These are phyloP conservation scores for Erannis defoliaria DNA, from an alignment of 2,888 invertebrate species.

Conservation along the genomic window DNA sequence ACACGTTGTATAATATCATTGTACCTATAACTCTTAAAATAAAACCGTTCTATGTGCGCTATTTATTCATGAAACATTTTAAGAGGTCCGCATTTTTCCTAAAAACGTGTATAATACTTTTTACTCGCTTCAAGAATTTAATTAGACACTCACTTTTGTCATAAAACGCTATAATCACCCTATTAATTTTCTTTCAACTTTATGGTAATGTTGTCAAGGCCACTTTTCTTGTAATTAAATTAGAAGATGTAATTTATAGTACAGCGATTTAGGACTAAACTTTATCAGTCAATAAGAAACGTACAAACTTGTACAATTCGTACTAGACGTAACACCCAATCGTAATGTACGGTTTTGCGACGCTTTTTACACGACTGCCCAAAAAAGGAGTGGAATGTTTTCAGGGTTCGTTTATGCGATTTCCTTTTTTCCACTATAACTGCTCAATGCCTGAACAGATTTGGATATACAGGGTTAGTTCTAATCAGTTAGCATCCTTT, in stretches of 20 bases:
- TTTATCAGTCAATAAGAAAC: too few species aligned
- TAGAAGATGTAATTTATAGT: background rate
- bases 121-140: conserved; percentile 23
- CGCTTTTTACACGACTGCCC: too few species aligned
- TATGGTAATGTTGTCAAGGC: background rate
- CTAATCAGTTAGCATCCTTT: too few species aligned
- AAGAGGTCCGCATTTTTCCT: conserved; percentile 7
- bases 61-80: background rate
- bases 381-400: too few species aligned
- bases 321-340: too few species aligned
- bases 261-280: background rate
- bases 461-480: too few species aligned
- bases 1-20: too few species aligned
- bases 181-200: conserved; percentile 20
- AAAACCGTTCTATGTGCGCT: background rate
- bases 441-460: too few species aligned
- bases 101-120: conserved; percentile 17
- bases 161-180: conserved; percentile 28
- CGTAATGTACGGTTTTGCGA: too few species aligned
- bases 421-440: too few species aligned
- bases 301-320: background rate
- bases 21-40: too few species aligned
- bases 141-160: conserved; percentile 25
- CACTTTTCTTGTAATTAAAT: conserved; percentile 9
- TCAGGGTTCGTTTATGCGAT: too few species aligned